Conservation (phyloP, 2,113 vertebrate species). For the Myanophis thanlyinensis region DNA sequence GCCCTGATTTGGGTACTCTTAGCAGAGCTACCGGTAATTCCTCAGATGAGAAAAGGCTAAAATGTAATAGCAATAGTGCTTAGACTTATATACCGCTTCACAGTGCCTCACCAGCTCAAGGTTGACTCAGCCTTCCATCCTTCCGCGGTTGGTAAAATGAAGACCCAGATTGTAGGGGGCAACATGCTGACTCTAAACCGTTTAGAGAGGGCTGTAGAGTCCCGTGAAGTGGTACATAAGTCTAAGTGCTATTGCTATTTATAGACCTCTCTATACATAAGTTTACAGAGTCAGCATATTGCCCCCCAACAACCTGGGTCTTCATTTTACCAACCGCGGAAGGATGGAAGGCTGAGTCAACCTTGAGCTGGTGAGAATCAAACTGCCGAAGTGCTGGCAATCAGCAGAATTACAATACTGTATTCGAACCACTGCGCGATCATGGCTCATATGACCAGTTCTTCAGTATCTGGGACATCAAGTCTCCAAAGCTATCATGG, state of each 20-base stretch:
- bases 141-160: too few relatives aligned
- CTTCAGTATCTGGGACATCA: neutral
- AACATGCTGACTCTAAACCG: too few relatives aligned
- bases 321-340: neutral
- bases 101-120: too few relatives aligned
- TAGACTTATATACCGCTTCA: too few relatives aligned
- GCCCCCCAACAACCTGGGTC: neutral
- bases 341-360: neutral
- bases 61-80: neutral
- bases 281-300: neutral
- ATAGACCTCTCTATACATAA: neutral
- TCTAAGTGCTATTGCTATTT: neutral
- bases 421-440: neutral
- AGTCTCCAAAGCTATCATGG: neutral
- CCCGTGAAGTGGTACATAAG: too few relatives aligned
- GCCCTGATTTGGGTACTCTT: neutral
- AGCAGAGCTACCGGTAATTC: neutral
- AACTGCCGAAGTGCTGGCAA: neutral
- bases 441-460: neutral
- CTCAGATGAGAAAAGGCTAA: neutral
- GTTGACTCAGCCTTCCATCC: too few relatives aligned
- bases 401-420: neutral
- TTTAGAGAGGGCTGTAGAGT: too few relatives aligned
- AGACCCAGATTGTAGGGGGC: too few relatives aligned
- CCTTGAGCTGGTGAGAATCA: neutral